Evolutionary conservation across 2,113 vertebrate species (phyloP), one percentile per base, ranked within the genome.

Genomic region (Salvelinus sp.): DNA sequence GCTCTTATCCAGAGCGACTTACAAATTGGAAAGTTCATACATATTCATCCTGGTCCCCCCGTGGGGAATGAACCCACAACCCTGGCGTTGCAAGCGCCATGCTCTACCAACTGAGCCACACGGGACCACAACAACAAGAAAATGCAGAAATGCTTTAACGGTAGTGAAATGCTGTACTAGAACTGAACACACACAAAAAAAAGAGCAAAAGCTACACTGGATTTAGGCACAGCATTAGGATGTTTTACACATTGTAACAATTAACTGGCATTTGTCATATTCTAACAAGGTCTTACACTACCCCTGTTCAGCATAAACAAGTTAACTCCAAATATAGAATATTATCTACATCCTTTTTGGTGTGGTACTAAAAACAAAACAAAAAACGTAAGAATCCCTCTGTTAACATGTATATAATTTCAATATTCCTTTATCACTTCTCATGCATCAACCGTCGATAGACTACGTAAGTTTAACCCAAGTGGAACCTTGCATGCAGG

Each of bases 151-250:
- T 69, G 71, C 72, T 80, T 79, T 50, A 78, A 77, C 64, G 65
- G 69, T 44, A 76, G 73, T 73, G 64, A 68, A 62, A 83, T 28
- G 62, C 67, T 28, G 70, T 58, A 28, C 76, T 79, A 83, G 54
- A 74, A 89, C 14, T 25, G 67, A 78, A 69, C 70, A 66, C 28
- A 28, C 28, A 82, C 78, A 64, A 12, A 6, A 47, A 5, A 44
- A 12, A 50, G 72, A 79, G 70, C 58, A 60, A 81, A 79, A 84
- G 73, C 80, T 78, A 72, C 66, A 79, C 64, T 82, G 81, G 70
- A 69, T 80, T 83, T 79, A 86, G 81, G 82, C 86, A 86, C 85
- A 69, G 80, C 75, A 83, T 76, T 33, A 70, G 74, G 69, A 68
- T 69, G 72, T 69, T 79, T 75, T 71, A 33, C 28, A 74, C 62